Evolutionary conservation across 2,113 vertebrate species (phyloP).

Genomic region (Bubo blakistoni): DNA sequence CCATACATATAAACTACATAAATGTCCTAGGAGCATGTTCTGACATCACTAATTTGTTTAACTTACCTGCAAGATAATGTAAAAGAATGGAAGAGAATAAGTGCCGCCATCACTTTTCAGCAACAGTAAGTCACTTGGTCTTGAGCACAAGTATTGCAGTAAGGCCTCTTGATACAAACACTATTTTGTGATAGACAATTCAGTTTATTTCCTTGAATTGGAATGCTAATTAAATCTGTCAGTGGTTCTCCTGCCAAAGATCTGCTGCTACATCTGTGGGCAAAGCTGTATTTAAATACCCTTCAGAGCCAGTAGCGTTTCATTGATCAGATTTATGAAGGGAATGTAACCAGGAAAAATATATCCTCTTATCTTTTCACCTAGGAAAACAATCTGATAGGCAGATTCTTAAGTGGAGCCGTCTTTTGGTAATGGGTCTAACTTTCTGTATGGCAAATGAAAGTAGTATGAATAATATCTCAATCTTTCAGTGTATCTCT

Average conservation of each 20-base stretch:
- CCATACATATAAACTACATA: neutral
- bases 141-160: slow-evolving; percentile 10
- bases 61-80: neutral
- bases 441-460: slow-evolving; percentile 18
- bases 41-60: neutral
- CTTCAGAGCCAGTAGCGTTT: slow-evolving; percentile 22
- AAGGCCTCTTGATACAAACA: neutral
- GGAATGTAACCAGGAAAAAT: neutral
- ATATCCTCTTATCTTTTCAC: slow-evolving; percentile 19
- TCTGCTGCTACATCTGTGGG: slow-evolving; percentile 33
- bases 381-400: slow-evolving; percentile 34
- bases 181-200: slow-evolving; percentile 26
- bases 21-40: neutral
- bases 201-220: slow-evolving; percentile 8
- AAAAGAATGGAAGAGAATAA: neutral
- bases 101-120: neutral
- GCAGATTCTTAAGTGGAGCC: neutral
- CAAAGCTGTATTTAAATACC: slow-evolving; percentile 43
- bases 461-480: neutral
- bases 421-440: slow-evolving; percentile 6
- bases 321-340: neutral
- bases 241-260: slow-evolving; percentile 23
- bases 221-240: slow-evolving; percentile 54
- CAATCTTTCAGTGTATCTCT: neutral
- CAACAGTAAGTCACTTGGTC: neutral